Base-by-base conservation (phyloP, 1,140 invertebrate species). In the Leptopilina clavipes region DNA sequence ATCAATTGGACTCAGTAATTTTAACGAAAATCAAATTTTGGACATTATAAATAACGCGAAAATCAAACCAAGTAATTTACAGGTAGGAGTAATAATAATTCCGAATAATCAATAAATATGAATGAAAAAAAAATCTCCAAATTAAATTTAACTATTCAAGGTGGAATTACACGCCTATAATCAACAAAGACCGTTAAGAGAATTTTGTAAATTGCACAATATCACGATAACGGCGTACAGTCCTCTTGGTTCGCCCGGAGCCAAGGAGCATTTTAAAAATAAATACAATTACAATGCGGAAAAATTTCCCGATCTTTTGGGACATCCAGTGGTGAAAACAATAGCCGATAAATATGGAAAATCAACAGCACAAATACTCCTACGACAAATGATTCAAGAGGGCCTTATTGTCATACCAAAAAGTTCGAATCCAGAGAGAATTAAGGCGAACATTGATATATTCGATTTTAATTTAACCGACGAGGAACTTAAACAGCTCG, bases 181-280 rank as follows among this genome's bases (percentile, higher is more conserved):
- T 79, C 96, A 97, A 85, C 97, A 98, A 88, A 92, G 92, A 17
- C 91, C 93, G 37, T 86, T 98, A 19, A 90, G 94, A 7, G 91
- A 95, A 78, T 96, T 94, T 77, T 98, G 96, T 84, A 90, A 92
- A 71, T 85, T 91, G 7, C 91, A 95, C 78, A 92, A 94, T 25
- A 96, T 98, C 31, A 88, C 92, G 0, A 87, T 98, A 18, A 96
- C 94, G 0, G 96, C 95, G 0, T 98, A 98, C 84, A 94, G 95
- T 22, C 96, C 97, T 0, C 87, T 98, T 1, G 97, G 95, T 1
- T 94, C 94, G 2, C 94, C 93, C 76, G 95, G 93, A 48, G 85
- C 87, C 0, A 85, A 89, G 79, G 19, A 73, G 6, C 87, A 88
- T 73, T 89, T 90, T 78, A 86, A 86, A 84, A 84, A 85, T 3